Percentiles rank a stretch among this genome's conserved stretches.
Conservation (phyloP, 2,888 invertebrate genomes). For the Megaustenia siamemsis region DNA sequence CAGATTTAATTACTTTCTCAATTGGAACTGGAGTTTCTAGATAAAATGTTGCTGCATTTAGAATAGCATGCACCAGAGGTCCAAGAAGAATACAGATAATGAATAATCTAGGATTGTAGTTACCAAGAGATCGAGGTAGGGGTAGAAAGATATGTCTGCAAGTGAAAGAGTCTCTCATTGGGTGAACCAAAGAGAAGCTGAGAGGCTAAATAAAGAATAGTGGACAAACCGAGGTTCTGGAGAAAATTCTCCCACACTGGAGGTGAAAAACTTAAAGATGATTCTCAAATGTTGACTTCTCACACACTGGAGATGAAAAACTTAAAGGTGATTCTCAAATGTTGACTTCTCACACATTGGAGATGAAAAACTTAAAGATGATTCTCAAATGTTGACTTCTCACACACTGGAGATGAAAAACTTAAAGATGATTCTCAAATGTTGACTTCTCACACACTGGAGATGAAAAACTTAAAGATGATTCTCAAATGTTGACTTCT, state of each 20-base stretch:
- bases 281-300: no score
- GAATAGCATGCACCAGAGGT: slow-evolving; percentile 58
- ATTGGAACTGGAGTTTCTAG: slow-evolving; percentile 87
- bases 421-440: no score
- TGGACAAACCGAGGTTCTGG: slow-evolving; percentile 27
- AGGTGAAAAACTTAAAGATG: no score
- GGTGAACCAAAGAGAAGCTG: slow-evolving; percentile 46
- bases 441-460: no score
- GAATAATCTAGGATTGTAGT: slow-evolving; percentile 56
- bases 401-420: no score
- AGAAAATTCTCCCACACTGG: background rate
- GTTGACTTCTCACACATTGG: no score
- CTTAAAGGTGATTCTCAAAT: no score
- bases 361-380: no score
- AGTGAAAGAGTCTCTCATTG: slow-evolving; percentile 38
- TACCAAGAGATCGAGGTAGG: slow-evolving; percentile 65
- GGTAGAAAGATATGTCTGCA: slow-evolving; percentile 57
- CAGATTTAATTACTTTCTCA: slow-evolving; percentile 86
- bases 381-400: no score
- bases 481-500: no score
- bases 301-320: no score
- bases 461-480: no score
- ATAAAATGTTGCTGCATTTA: slow-evolving; percentile 86
- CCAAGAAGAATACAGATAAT: slow-evolving; percentile 53
- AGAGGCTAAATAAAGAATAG: slow-evolving; percentile 40